Conservation (phyloP, 2,113 vertebrate genomes). For the Cheirogaleus medius region DNA sequence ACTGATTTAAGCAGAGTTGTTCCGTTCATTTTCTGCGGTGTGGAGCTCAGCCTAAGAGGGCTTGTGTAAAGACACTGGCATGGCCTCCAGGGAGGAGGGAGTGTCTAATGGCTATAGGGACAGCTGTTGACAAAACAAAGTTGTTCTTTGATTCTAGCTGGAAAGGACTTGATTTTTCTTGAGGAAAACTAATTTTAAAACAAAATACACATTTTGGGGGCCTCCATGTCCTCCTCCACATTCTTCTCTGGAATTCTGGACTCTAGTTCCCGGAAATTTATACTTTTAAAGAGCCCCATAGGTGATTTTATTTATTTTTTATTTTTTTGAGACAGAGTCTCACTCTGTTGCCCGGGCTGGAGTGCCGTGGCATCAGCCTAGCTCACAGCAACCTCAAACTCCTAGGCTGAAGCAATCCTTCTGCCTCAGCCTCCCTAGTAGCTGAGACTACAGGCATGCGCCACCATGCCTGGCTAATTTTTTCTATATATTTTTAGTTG, state of each 20-base stretch:
- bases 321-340: too few species aligned
- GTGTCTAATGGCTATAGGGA: neutral
- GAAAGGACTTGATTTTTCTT: constrained; percentile 43
- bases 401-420: too few species aligned
- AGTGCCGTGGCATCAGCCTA: too few species aligned
- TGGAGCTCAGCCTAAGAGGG: neutral
- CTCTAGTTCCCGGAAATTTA: neutral
- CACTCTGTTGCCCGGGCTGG: too few species aligned
- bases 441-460: too few species aligned
- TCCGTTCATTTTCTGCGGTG: neutral
- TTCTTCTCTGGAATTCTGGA: neutral
- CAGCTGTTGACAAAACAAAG: neutral
- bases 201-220: neutral
- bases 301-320: neutral
- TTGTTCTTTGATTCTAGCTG: neutral
- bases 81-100: neutral
- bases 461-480: too few species aligned
- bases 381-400: too few species aligned
- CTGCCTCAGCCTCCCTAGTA: too few species aligned
- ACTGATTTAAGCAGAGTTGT: neutral
- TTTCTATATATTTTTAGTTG: too few species aligned
- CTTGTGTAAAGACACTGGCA: neutral
- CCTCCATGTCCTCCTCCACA: neutral
- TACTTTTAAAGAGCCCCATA: neutral
- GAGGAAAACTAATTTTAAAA: neutral